phyloP scores from a whole-genome alignment of 2,797 vertebrate genomes.

The Pseudocheirus occidentalis region DNA sequence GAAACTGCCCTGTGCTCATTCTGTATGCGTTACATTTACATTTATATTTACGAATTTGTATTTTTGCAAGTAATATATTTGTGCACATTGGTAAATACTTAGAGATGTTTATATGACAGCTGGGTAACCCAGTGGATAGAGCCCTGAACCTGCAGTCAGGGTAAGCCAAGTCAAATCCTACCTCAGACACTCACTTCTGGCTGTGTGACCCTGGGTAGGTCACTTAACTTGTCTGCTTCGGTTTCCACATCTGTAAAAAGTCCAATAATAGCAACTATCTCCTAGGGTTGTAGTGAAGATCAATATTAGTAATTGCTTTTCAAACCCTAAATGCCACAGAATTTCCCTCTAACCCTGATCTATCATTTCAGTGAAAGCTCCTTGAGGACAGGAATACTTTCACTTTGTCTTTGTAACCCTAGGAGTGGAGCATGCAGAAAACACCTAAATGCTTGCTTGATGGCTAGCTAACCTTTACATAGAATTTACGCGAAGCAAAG shows the following conservation, averaged over 20 bases:
- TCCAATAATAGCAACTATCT: background rate
- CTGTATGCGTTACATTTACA: background rate
- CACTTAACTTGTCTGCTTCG: background rate
- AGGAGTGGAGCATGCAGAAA: fast-evolving
- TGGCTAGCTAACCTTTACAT: background rate
- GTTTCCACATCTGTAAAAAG: background rate
- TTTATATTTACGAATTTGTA: background rate
- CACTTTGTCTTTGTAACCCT: background rate
- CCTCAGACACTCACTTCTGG: background rate
- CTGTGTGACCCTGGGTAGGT: background rate
- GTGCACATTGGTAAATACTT: background rate
- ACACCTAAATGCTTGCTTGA: background rate
- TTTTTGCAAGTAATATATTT: background rate
- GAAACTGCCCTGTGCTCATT: background rate
- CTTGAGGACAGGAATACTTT: background rate
- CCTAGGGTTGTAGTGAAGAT: background rate
- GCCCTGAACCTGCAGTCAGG: background rate
- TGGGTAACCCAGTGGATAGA: background rate
- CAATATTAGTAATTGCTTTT: background rate
- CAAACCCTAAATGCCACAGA: background rate
- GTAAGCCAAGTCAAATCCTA: background rate
- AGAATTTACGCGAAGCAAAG: background rate
- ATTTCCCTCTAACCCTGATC: background rate
- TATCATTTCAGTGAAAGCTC: background rate
- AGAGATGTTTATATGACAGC: background rate